These are phyloP conservation scores for Lymantria monacha DNA, from an alignment of 2,888 invertebrate genomes.

Conservation along the genomic window DNA sequence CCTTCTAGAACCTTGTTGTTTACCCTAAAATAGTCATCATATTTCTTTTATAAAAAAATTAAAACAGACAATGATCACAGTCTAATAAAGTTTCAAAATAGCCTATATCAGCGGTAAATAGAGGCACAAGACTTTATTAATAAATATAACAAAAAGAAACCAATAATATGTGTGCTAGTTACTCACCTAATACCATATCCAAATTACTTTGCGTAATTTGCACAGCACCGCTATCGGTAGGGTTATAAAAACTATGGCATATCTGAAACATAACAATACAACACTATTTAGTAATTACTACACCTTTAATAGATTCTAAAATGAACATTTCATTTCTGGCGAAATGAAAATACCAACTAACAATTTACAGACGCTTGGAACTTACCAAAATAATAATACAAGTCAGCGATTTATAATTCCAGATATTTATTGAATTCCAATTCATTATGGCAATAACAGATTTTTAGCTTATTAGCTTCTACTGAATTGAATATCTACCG, in stretches of 20 bases:
- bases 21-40: too few relatives aligned
- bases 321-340: conserved; percentile 51
- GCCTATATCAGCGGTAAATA: too few relatives aligned
- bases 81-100: too few relatives aligned
- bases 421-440: conserved; percentile 45
- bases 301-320: conserved; percentile 61
- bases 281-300: conserved; percentile 57
- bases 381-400: conserved; percentile 65
- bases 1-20: too few relatives aligned
- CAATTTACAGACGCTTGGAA: conserved; percentile 18
- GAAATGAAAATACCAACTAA: conserved; percentile 23
- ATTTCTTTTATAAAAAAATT: too few relatives aligned
- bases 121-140: too few relatives aligned
- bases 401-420: conserved; percentile 52
- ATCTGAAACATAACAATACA: conserved; percentile 71
- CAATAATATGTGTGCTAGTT: not conserved
- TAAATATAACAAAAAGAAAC: not conserved
- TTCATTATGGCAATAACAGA: conserved; percentile 41
- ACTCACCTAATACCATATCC: conserved; percentile 92
- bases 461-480: conserved; percentile 17
- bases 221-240: conserved; percentile 91
- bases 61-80: too few relatives aligned
- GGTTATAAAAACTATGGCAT: conserved; percentile 85
- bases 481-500: conserved; percentile 39
- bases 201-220: conserved; percentile 90